Conservation (phyloP, 1,140 invertebrate species). For the Tetragonula clypearis region DNA sequence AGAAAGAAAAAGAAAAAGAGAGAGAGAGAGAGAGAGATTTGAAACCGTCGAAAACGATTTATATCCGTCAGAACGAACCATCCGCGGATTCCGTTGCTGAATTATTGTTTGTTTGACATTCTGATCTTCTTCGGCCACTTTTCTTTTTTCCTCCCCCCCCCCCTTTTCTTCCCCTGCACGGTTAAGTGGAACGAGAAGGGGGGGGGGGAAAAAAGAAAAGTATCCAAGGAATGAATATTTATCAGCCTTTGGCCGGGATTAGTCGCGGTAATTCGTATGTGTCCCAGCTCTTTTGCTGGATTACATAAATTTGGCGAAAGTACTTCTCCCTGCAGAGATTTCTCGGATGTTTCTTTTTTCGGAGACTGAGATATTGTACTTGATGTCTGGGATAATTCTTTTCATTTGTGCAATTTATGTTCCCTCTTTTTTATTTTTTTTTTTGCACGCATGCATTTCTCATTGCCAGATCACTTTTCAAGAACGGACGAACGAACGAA, state of each 20-base stretch:
- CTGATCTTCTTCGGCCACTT: slow-evolving; percentile 23
- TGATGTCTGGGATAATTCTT: neutral
- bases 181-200: too few relatives aligned
- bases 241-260: slow-evolving; percentile 37
- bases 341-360: neutral
- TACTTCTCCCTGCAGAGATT: neutral
- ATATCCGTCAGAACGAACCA: slow-evolving; percentile 17
- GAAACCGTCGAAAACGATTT: slow-evolving; percentile 40
- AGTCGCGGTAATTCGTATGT: slow-evolving; percentile 31
- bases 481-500: neutral
- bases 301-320: slow-evolving; percentile 31
- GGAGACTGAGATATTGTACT: neutral
- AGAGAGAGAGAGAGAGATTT: neutral
- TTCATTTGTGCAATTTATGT: neutral
- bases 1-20: neutral
- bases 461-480: neutral
- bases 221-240: slow-evolving; percentile 31
- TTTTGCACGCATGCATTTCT: too few relatives aligned
- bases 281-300: slow-evolving; percentile 13
- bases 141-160: neutral
- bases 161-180: neutral
- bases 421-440: neutral
- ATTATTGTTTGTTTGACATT: slow-evolving; percentile 39
- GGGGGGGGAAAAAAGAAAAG: neutral
- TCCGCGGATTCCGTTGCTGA: neutral